Evolutionary conservation across 2,888 invertebrate species (phyloP), one percentile per base, ranked within the genome.

Genomic region (Caenorhabditis zanzibari): DNA sequence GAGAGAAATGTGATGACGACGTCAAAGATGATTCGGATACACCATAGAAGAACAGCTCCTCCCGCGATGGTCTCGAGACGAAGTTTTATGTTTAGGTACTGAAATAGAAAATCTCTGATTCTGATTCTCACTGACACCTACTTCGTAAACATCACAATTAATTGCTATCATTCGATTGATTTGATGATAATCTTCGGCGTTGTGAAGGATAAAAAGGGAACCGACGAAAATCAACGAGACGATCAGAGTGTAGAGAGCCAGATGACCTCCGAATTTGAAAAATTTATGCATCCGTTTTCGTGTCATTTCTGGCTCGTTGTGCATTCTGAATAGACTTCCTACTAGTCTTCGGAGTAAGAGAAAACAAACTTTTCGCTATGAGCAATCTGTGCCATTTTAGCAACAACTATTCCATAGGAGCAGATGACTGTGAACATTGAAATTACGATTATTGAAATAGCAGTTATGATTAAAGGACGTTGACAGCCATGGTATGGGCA

Each of bases 41-140:
- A 79, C 88, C 88, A 89, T 32, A 89, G 79, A n/a, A 89, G 85
- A 24, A 88, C 85, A 0, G 87, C 87, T 28, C 88, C 88, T 7
- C 88, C 88, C 2, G 87, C 87, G 26, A 89, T 79, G 10, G 86
- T 86, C 72, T 88, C 86, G 10, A 89, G 75, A 9, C 87, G 85
- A 38, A 87, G 84, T 41, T 85, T 84, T 6, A 87, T 85, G 47
- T 86, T 84, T 16, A 88, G 81, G 44, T 87, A 88, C 89, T 89
- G 74, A n/a, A n/a, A n/a, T n/a, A n/a, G n/a, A n/a, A n/a, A n/a
- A n/a, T n/a, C n/a, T 56, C 19, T 35, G 54, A 19, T n/a, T 58
- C 32, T 35, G 2, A 22, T 35, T 41, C 24, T 41, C 38, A 61
- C 41, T 22, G 32, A 58, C 58, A 76, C 52, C 52, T 16, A 88